Base-by-base conservation (phyloP, 2,797 vertebrate species). In the Acanthiza pusilla region DNA sequence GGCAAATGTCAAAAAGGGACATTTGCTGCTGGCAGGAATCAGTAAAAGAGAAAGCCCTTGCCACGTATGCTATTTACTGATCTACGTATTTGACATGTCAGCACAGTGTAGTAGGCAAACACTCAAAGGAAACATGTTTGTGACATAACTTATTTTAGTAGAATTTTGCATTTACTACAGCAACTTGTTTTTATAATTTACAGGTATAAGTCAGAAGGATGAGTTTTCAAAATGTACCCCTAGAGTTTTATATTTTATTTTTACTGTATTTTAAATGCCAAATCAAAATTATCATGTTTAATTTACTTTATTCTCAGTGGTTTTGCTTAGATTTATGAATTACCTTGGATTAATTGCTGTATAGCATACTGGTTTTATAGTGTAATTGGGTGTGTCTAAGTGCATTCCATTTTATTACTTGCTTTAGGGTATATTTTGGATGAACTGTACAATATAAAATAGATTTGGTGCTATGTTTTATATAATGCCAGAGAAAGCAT, bases 361-460 rank as follows among this genome's bases (percentile, higher is more conserved):
- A 78, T 73, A 94, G 57, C 96, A 94, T 96, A 96, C 92, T 96
- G 62, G 61, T 92, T 97, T 96, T 95, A 96, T 96, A 85, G 73
- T 77, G 95, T 97, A 96, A 96, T 96, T 94, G 96, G 96, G 96
- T 97, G 96, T 97, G 92, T 96, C 93, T 89, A 82, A 93, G 38
- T 93, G 86, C 88, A 97, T 96, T 97, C 86, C 92, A 91, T 93
- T 97, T 96, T 96, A 96, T 95, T 58, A 92, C 71, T 96, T 84
- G 85, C 92, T 96, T 96, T 89, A 96, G 93, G 96, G 79, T 96
- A 95, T 93, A 87, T 96, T 96, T 96, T 94, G 57, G 65, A 94
- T 91, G 77, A 94, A 94, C 94, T 93, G 54, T 75, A 66, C 47
- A 84, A 96, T 75, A 95, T 93, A 95, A 96, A 96, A 96, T 96